Conservation (phyloP, 2,113 vertebrate species). For the Stegostoma tigrinum region DNA sequence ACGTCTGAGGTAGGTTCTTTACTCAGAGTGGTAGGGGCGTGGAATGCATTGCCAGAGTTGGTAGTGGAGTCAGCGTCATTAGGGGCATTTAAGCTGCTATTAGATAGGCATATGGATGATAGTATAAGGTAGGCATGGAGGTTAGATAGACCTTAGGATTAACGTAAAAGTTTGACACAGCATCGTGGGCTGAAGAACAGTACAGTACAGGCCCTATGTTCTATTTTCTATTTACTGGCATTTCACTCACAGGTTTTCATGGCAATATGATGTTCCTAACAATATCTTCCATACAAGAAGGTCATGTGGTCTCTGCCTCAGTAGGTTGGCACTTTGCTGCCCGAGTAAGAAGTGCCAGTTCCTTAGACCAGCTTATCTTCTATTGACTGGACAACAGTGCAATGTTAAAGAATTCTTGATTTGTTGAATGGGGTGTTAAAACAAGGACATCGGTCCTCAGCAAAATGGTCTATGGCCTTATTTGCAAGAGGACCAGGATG, state of each 20-base stretch:
- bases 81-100: too few species aligned
- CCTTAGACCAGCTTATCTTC: background rate
- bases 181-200: too few species aligned
- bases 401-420: background rate
- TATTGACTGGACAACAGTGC: background rate
- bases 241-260: background rate
- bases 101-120: too few species aligned
- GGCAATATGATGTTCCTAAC: background rate
- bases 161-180: too few species aligned
- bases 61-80: too few species aligned
- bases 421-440: background rate
- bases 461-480: background rate
- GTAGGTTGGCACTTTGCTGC: background rate
- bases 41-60: too few species aligned
- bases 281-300: background rate
- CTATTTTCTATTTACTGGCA: too few species aligned
- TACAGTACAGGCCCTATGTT: too few species aligned
- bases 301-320: background rate
- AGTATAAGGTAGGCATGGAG: too few species aligned
- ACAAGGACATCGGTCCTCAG: background rate
- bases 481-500: background rate
- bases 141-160: too few species aligned
- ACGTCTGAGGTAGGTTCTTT: too few species aligned
- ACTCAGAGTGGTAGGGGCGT: too few species aligned
- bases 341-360: background rate